A percentile compares a stretch with the other conserved stretches of the same genome.
Evolutionary conservation across 30 jellyfish, hydroid and myxozoan genomes (phyloP).

Genomic region (Hydractinia echinata): DNA sequence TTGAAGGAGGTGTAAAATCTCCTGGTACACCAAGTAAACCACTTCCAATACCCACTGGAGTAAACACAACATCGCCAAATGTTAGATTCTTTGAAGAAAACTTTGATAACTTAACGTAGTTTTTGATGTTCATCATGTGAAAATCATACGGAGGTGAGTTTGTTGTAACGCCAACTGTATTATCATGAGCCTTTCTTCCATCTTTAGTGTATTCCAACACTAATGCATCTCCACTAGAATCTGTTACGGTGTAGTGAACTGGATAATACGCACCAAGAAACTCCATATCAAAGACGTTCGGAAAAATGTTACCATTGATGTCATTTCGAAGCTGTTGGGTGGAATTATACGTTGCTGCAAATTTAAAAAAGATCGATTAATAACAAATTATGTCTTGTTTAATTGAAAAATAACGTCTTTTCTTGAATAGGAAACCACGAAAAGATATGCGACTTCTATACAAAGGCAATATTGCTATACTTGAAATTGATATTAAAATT

Average conservation of each 20-base stretch:
- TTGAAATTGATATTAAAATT: too few species aligned
- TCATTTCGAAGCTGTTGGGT: background rate
- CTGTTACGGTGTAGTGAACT: constrained; percentile 1
- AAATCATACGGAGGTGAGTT: constrained; percentile 12
- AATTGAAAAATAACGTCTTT: too few species aligned
- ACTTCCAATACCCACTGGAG: background rate
- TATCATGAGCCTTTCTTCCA: constrained; percentile 8
- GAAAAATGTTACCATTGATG: background rate
- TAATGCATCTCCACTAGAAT: background rate
- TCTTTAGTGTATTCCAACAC: constrained; percentile 31
- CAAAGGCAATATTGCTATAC: too few species aligned
- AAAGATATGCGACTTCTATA: too few species aligned
- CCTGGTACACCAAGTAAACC: constrained; percentile 19
- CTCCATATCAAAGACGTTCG: background rate
- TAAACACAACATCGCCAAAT: background rate
- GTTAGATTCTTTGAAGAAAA: background rate
- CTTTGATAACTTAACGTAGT: background rate
- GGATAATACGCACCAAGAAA: background rate
- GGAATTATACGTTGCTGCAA: background rate
- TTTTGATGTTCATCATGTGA: background rate
- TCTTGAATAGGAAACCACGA: too few species aligned
- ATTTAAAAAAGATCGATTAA: background rate
- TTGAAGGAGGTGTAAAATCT: constrained; percentile 16
- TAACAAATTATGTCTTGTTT: too few species aligned
- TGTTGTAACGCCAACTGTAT: background rate